Base-by-base conservation (phyloP, 2,888 invertebrate species). In the Erynnis tages region DNA sequence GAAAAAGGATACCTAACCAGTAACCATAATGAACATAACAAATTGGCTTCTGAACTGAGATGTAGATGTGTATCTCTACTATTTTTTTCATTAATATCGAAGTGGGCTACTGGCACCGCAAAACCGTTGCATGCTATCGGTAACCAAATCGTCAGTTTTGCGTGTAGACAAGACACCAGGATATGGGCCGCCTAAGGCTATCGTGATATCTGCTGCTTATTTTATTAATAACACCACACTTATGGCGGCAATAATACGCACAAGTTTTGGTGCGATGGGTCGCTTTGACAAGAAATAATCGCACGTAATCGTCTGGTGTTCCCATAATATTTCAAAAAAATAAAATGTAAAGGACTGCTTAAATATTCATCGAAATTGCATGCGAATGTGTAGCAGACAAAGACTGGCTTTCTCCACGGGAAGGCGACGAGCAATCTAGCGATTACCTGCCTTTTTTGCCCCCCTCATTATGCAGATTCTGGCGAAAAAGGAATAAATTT, bases 401-500 rank as follows among this genome's bases (percentile, higher is more conserved):
- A 77, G 76, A 71, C 69, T 67, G 77, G 79, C 80, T 86, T 85
- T 85, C 83, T 79, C 82, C 78, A 71, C 70, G 77, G 81, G 76
- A 79, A 71, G 75, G 76, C 80, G 82, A 79, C 80, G 79, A 63
- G 71, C 82, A 82, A 73, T 85, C 83, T 86, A 85, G 84, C 85
- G 87, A 84, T 84, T 87, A 86, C 82, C 76, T 67, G 69, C 66
- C 79, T 81, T 85, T 85, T 85, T 82, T 71, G 79, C 73, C 80
- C 80, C 81, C 85, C 82, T 87, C 82, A 88, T 89, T 88, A 89
- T 89, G 88, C 82, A 88, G 85, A 89, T 88, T 88, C 83, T 69
- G 85, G 75, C 75, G 83, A 87, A 88, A 88, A 89, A 88, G 82
- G 86, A 87, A 88, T 85, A 86, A 83, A 87, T 88, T 88, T 88